Conservation (phyloP, 2,113 vertebrate species). For the Neolamprologus kungweensis region DNA sequence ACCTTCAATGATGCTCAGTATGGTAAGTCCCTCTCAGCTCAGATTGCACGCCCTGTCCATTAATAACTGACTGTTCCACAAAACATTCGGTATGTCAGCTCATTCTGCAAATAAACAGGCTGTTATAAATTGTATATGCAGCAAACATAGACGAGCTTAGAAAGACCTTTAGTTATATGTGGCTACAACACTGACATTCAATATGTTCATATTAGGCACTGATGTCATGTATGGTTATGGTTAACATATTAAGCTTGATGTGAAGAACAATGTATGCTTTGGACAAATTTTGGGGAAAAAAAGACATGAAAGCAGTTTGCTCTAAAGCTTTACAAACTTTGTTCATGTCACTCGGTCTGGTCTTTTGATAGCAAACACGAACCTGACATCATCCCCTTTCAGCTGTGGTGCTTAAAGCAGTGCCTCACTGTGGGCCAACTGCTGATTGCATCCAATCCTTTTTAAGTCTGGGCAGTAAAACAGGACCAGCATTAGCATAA, state of each 20-base stretch:
- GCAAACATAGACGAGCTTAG: neutral
- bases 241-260: neutral
- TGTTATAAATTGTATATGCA: neutral
- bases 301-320: neutral
- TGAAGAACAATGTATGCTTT: neutral
- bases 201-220: neutral
- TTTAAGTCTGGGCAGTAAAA: constrained; percentile 15
- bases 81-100: neutral
- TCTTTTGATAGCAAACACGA: neutral
- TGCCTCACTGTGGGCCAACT: constrained; percentile 3
- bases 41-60: neutral
- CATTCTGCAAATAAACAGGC: neutral
- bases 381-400: constrained; percentile 36
- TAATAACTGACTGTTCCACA: neutral
- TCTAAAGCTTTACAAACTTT: neutral
- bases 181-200: neutral
- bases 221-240: constrained; percentile 30
- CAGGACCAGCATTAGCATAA: constrained; percentile 26
- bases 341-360: neutral
- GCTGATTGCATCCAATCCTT: constrained; percentile 47
- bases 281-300: neutral
- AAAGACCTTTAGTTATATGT: neutral
- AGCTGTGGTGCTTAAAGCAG: constrained; percentile 2
- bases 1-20: constrained; percentile 91
- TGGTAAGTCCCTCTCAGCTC: constrained; percentile 68